Percentiles rank a stretch among this genome's conserved stretches.
phyloP scores from a whole-genome alignment of 2,113 vertebrate genomes.

The Eurypyga helias region DNA sequence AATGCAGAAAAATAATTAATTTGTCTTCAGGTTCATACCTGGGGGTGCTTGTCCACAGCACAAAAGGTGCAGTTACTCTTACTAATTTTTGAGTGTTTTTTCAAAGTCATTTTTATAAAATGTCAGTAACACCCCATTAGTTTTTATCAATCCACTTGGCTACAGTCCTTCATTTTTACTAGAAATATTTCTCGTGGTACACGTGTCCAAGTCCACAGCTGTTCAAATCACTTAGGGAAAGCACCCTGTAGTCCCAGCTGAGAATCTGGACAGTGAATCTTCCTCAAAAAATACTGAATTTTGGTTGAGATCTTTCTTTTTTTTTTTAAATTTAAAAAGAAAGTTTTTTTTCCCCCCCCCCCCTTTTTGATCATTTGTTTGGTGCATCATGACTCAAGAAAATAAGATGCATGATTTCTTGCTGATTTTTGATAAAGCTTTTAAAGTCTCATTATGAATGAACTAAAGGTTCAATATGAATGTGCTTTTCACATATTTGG shows the following conservation, averaged over 20 bases:
- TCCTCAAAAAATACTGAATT: background rate
- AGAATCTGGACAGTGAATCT: background rate
- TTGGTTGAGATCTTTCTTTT: background rate
- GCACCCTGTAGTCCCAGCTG: rapidly evolving
- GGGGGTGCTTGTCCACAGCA: background rate
- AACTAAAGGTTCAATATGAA: background rate
- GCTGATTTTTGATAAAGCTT: background rate
- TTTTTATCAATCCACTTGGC: background rate
- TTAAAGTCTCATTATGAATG: background rate
- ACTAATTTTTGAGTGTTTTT: background rate
- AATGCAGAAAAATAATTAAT: background rate
- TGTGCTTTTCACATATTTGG: background rate
- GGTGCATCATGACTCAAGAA: background rate
- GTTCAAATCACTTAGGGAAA: background rate
- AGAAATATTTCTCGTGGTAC: background rate
- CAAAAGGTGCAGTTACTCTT: background rate
- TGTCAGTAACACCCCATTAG: background rate
- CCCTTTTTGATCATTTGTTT: background rate
- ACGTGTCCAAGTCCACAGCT: background rate
- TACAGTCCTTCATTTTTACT: background rate
- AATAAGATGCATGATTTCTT: background rate
- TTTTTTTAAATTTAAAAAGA: background rate
- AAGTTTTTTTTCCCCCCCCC: no score
- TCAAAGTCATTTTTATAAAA: background rate
- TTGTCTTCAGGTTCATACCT: background rate